A percentile compares a stretch with the other conserved stretches of the same genome.
phyloP scores from a whole-genome alignment of 2,797 vertebrate genomes.

The Ceryle rudis region DNA sequence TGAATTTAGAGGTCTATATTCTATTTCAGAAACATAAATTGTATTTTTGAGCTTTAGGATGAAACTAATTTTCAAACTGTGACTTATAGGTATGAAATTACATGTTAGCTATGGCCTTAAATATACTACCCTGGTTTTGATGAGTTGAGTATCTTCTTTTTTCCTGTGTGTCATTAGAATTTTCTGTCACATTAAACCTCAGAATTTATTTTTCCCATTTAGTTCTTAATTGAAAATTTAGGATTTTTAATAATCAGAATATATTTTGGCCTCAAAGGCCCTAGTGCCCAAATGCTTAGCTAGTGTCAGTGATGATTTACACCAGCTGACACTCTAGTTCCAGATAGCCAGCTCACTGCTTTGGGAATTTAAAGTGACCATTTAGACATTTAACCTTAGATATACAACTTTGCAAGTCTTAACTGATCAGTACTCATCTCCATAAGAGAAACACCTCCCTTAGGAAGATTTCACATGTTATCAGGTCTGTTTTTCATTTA shows the following conservation, averaged over 20 bases:
- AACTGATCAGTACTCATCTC: conserved; percentile 27
- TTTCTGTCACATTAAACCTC: background rate
- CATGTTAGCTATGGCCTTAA: background rate
- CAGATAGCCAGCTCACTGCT: background rate
- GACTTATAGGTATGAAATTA: background rate
- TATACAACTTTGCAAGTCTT: conserved; percentile 17
- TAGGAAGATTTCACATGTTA: conserved; percentile 53
- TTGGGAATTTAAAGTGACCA: conserved; percentile 17
- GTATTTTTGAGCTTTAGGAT: background rate
- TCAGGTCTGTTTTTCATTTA: conserved; percentile 71
- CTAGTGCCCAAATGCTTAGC: background rate
- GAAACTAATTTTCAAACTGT: background rate
- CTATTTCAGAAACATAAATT: background rate
- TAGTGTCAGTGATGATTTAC: background rate
- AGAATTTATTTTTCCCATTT: background rate
- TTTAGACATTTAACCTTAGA: conserved; percentile 45
- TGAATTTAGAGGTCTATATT: background rate
- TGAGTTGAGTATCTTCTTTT: background rate
- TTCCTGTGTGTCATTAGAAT: background rate
- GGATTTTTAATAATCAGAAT: background rate
- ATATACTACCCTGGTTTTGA: background rate
- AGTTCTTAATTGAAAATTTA: background rate
- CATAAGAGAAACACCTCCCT: conserved; percentile 35
- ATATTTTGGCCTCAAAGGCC: background rate
- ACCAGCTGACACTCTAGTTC: background rate